These are phyloP conservation scores for Stenopsyche tienmushanensis DNA, from an alignment of 1,140 invertebrate species.

Conservation along the genomic window DNA sequence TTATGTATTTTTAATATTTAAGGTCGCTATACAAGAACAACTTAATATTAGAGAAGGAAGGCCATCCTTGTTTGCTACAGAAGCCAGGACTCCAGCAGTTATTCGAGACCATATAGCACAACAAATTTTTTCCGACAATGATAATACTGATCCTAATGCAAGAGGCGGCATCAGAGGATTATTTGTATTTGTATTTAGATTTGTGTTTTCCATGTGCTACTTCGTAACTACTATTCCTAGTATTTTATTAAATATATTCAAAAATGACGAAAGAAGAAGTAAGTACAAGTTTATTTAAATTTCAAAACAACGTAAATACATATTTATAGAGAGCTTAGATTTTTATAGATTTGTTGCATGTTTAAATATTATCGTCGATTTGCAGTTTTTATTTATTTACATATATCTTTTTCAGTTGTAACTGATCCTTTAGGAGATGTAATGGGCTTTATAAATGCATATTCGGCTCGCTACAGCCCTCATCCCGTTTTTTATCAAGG, in stretches of 20 bases:
- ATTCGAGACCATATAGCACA: conserved; percentile 72
- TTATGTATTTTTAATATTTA: not conserved
- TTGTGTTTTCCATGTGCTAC: conserved; percentile 79
- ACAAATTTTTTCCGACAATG: conserved; percentile 64
- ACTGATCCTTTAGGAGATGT: conserved; percentile 92
- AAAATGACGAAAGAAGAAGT: conserved; percentile 79
- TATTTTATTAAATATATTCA: conserved; percentile 74
- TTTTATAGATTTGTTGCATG: conserved; percentile 7
- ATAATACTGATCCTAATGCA: conserved; percentile 52
- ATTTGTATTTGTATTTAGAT: conserved; percentile 69
- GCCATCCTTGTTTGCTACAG: conserved; percentile 75
- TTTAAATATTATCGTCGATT: conserved; percentile 6
- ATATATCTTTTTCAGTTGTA: conserved; percentile 63
- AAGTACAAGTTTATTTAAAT: conserved; percentile 51
- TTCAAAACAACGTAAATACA: not conserved
- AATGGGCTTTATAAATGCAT: conserved; percentile 78
- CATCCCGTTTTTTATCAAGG: conserved; percentile 95
- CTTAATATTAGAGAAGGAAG: conserved; percentile 84
- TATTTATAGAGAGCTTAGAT: conserved; percentile 14
- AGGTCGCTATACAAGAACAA: conserved; percentile 77
- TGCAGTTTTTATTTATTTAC: not conserved
- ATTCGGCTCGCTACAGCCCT: conserved; percentile 78
- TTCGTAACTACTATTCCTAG: conserved; percentile 74
- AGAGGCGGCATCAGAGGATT: conserved; percentile 65
- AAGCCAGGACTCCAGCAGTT: conserved; percentile 70